Conservation (phyloP, 2,888 invertebrate genomes). For the Acrocyrtus sp. region DNA sequence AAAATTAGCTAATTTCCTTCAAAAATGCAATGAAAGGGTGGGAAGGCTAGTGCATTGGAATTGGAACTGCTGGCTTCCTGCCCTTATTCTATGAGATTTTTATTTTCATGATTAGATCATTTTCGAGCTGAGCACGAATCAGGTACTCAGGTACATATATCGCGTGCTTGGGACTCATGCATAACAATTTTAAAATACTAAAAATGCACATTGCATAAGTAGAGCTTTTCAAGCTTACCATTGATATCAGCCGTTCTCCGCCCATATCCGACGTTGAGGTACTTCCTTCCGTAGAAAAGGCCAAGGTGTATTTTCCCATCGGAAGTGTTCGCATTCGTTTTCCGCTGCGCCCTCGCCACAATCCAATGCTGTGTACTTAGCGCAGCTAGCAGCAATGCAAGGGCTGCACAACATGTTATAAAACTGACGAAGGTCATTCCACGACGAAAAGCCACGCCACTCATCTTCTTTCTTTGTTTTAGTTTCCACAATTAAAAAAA, state of each 20-base stretch:
- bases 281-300: constrained; percentile 85
- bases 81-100: too few species aligned
- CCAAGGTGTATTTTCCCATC: constrained; percentile 85
- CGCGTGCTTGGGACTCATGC: too few species aligned
- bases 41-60: too few species aligned
- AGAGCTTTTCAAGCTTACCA: too few species aligned
- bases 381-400: constrained; percentile 82
- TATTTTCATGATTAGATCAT: too few species aligned
- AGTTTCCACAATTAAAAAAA: not conserved
- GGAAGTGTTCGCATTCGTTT: constrained; percentile 73
- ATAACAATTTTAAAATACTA: too few species aligned
- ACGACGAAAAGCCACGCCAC: constrained; percentile 71
- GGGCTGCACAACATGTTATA: constrained; percentile 80
- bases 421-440: constrained; percentile 85
- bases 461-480: constrained; percentile 50
- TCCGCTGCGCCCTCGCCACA: constrained; percentile 77
- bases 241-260: constrained; percentile 80
- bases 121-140: too few species aligned
- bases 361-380: constrained; percentile 87
- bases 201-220: too few species aligned
- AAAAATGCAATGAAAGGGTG: too few species aligned
- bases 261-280: constrained; percentile 84
- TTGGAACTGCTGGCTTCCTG: too few species aligned
- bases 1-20: too few species aligned
- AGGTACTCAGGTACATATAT: too few species aligned